Conservation (phyloP, 53 echinoderm and acorn worm genomes). For the Hippasteria phrygiana region DNA sequence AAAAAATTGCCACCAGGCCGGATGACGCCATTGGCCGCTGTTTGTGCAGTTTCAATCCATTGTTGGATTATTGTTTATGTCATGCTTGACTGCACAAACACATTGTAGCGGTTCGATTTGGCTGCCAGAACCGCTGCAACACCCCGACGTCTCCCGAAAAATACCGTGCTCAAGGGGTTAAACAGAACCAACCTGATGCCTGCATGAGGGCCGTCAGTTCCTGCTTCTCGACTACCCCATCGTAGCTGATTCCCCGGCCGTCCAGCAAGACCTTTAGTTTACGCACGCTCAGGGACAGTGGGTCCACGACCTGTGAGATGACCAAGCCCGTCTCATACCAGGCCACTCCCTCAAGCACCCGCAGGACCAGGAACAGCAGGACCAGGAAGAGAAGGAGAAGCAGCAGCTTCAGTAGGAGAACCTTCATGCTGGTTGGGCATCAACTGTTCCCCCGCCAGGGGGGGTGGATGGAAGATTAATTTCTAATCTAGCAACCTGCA, state of each 20-base stretch:
- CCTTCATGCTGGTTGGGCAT: conserved; percentile 52
- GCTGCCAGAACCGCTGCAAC: no score
- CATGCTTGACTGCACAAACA: no score
- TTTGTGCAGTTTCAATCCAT: no score
- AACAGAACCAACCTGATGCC: conserved; percentile 74
- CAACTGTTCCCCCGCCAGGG: conserved; percentile 36
- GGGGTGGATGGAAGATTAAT: no score
- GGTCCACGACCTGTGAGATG: conserved; percentile 86
- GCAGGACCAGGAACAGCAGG: conserved; percentile 77
- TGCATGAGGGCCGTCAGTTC: conserved; percentile 79
- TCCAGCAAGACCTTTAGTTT: conserved; percentile 90
- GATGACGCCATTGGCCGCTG: no score
- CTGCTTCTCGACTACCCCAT: conserved; percentile 88
- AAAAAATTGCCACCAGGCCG: no score
- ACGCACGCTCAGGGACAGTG: conserved; percentile 85
- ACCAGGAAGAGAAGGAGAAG: conserved; percentile 80
- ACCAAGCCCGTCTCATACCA: conserved; percentile 97
- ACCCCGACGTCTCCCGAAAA: no score
- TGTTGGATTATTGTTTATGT: no score
- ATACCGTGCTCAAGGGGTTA: no score
- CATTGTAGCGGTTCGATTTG: no score
- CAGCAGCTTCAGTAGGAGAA: conserved; percentile 67
- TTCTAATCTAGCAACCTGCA: no score
- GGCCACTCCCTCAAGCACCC: conserved; percentile 80
- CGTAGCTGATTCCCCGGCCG: conserved; percentile 87